Percentiles rank a stretch among this genome's conserved stretches.
These are phyloP conservation scores for Shinisaurus crocodilurus DNA, from an alignment of 2,113 vertebrate genomes.

Conservation along the genomic window DNA sequence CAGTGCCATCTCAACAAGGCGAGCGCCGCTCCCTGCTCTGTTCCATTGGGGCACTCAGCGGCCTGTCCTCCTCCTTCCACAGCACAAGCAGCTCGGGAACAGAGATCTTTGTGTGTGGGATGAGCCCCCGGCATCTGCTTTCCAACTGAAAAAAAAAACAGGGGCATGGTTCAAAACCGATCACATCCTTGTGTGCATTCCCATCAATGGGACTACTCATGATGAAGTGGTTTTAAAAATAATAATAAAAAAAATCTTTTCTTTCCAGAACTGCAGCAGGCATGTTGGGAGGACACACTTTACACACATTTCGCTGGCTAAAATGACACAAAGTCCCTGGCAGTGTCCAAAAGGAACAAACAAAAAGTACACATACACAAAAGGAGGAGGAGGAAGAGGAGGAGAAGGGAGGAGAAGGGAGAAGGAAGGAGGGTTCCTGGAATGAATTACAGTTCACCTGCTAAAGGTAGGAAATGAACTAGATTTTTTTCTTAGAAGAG, in stretches of 20 bases:
- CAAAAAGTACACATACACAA: neutral
- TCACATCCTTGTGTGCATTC: neutral
- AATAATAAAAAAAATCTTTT: too few species aligned
- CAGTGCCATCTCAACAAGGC: neutral
- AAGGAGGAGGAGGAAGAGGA: neutral
- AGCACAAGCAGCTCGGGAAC: neutral
- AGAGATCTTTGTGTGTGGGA: neutral
- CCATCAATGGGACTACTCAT: neutral
- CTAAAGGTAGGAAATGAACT: conserved; percentile 54
- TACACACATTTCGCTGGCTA: conserved; percentile 30
- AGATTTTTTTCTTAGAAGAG: conserved; percentile 26
- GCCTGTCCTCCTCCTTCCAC: conserved; percentile 27
- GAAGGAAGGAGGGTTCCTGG: neutral
- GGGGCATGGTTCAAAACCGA: neutral
- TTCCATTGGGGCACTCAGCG: neutral
- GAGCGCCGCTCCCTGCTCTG: neutral
- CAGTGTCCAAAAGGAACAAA: conserved; percentile 9
- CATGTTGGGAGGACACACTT: neutral
- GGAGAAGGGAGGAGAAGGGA: neutral
- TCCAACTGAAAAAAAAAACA: neutral
- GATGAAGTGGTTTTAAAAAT: neutral
- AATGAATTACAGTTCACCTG: conserved; percentile 49
- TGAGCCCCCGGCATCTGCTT: neutral
- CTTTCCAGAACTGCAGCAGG: neutral
- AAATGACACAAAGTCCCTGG: conserved; percentile 15